A percentile compares a stretch with the other conserved stretches of the same genome.
Evolutionary conservation across 2,797 vertebrate genomes (phyloP).

Genomic region (Crenuchus spilurus): DNA sequence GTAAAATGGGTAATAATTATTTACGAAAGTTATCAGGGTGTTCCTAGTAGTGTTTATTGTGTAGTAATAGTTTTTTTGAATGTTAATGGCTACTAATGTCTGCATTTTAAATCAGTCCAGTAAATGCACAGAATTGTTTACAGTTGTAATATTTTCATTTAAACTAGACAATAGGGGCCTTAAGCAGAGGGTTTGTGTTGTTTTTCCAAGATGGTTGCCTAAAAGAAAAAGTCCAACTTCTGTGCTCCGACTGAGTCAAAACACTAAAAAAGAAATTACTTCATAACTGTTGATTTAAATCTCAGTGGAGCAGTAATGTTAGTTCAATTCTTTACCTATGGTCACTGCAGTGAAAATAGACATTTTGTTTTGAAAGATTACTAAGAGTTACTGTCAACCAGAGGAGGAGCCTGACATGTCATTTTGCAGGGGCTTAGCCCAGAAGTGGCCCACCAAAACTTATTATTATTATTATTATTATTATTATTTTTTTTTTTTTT

Average conservation of each 20-base stretch:
- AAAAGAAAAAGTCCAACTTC: no score
- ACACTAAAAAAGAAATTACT: slow-evolving; percentile 4
- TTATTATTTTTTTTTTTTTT: no score
- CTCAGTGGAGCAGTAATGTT: background rate
- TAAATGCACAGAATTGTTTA: background rate
- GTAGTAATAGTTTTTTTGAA: no score
- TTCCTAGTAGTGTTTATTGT: no score
- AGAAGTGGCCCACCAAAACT: no score
- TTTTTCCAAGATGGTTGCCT: no score
- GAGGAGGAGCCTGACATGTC: no score
- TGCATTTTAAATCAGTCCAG: slow-evolving; percentile 3
- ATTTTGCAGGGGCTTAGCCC: no score
- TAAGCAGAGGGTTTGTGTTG: no score
- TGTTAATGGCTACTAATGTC: background rate
- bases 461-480: no score
- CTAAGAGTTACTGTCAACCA: slow-evolving; percentile 2
- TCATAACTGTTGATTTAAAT: background rate
- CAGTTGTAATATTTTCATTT: background rate
- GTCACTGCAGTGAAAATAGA: slow-evolving; percentile 1
- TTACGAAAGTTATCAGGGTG: background rate
- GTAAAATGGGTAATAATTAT: background rate
- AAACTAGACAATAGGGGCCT: background rate
- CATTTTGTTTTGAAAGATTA: slow-evolving; percentile 7
- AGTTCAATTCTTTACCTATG: background rate
- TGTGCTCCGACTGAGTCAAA: background rate